A percentile compares a stretch with the other conserved stretches of the same genome.
These are phyloP conservation scores for Apolygus lucorum DNA, from an alignment of 1,140 invertebrate genomes.

Conservation along the genomic window DNA sequence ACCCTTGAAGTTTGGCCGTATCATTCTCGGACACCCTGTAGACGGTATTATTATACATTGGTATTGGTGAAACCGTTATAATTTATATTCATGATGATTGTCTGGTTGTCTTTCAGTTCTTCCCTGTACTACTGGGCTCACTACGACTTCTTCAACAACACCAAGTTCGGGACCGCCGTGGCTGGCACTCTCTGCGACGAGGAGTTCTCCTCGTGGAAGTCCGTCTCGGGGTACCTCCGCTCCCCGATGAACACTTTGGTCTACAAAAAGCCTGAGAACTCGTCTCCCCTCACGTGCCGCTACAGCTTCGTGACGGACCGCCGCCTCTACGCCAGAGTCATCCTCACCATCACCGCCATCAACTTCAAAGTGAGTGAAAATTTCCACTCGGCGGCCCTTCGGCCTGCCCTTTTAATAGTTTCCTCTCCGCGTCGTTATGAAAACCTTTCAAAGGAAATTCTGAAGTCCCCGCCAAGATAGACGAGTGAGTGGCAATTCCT, in stretches of 20 bases:
- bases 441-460: too few species aligned
- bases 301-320: constrained; percentile 75
- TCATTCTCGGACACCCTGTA: too few species aligned
- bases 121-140: constrained; percentile 86
- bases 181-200: constrained; percentile 74
- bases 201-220: constrained; percentile 68
- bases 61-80: too few species aligned
- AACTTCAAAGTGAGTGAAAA: constrained; percentile 55
- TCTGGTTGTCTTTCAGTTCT: constrained; percentile 41
- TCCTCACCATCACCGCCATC: constrained; percentile 59
- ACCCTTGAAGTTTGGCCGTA: too few species aligned
- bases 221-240: constrained; percentile 56
- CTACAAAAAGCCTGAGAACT: constrained; percentile 51
- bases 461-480: too few species aligned
- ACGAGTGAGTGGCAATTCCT: too few species aligned
- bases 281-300: constrained; percentile 62
- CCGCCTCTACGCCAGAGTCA: constrained; percentile 66
- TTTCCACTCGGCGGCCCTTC: too few species aligned
- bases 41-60: too few species aligned
- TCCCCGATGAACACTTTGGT: constrained; percentile 77
- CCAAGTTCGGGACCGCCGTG: constrained; percentile 68
- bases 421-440: too few species aligned
- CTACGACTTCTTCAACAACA: constrained; percentile 87
- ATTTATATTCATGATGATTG: too few species aligned
- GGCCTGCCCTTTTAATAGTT: too few species aligned